These are phyloP conservation scores for Astyanax mexicanus DNA, from an alignment of 2,797 vertebrate species.

Conservation along the genomic window DNA sequence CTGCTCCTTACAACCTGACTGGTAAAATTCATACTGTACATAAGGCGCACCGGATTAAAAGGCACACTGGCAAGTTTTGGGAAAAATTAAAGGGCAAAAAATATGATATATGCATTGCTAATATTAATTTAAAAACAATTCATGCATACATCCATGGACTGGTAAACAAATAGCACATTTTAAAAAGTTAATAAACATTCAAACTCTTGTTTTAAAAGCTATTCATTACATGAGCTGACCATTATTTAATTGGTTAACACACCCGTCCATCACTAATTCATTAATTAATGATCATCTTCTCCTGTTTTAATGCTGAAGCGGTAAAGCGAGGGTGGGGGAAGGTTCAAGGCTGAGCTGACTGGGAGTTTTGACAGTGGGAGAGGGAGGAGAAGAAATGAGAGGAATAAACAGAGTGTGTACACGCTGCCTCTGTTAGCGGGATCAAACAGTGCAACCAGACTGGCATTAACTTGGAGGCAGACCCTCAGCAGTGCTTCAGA, in stretches of 20 bases:
- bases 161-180: too few species aligned
- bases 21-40: too few species aligned
- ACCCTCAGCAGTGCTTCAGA: constrained; percentile 39
- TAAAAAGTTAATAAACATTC: too few species aligned
- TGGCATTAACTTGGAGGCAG: constrained; percentile 33
- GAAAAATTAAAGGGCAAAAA: too few species aligned
- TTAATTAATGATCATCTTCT: constrained; percentile 45
- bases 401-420: constrained; percentile 44
- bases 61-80: too few species aligned
- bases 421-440: constrained; percentile 33
- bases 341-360: constrained; percentile 15
- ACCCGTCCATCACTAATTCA: constrained; percentile 15
- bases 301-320: constrained; percentile 18
- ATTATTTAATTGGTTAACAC: not conserved
- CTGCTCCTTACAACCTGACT: too few species aligned
- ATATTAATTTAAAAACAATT: too few species aligned
- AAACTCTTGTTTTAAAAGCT: too few species aligned
- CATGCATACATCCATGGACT: too few species aligned
- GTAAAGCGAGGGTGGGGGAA: constrained; percentile 36
- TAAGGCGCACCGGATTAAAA: too few species aligned
- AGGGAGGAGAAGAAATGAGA: constrained; percentile 11
- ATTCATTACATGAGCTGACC: too few species aligned
- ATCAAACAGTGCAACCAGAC: constrained; percentile 39
- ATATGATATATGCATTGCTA: too few species aligned
- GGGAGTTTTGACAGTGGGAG: not conserved